Conservation (phyloP, 2,113 vertebrate species). For the Oxyruncus cristatus region DNA sequence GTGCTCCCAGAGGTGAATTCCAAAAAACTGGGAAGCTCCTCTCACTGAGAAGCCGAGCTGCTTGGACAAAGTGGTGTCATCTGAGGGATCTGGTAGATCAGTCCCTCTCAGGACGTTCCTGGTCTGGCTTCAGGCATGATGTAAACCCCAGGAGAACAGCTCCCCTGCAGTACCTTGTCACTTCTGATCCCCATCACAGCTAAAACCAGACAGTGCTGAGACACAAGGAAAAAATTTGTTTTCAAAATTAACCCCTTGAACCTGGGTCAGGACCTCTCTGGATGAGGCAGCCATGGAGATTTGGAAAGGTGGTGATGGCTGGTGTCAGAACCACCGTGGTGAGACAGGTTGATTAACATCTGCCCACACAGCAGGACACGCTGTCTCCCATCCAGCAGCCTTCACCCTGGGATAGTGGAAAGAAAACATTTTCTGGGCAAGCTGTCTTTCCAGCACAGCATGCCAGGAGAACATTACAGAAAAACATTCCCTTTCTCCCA, state of each 20-base stretch:
- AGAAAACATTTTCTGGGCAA: not conserved
- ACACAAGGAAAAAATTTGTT: rapidly evolving
- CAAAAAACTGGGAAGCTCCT: not conserved
- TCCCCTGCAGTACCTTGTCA: not conserved
- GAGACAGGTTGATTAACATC: not conserved
- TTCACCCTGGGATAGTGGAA: not conserved
- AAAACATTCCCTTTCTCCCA: not conserved
- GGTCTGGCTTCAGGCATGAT: not conserved
- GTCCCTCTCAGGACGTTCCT: not conserved
- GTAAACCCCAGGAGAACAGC: not conserved
- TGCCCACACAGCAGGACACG: not conserved
- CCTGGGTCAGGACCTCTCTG: not conserved
- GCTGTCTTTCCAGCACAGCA: not conserved
- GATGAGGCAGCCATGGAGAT: not conserved
- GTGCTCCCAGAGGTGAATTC: not conserved
- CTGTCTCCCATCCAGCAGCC: not conserved
- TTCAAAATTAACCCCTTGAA: not conserved
- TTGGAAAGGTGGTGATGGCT: not conserved
- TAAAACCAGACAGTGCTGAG: not conserved
- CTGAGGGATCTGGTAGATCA: not conserved
- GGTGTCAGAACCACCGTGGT: rapidly evolving
- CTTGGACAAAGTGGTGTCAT: not conserved
- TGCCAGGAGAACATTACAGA: not conserved
- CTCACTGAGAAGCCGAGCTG: not conserved
- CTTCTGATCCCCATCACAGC: not conserved